phyloP scores from a whole-genome alignment of 2,888 invertebrate genomes.

The Nebria brevicollis region DNA sequence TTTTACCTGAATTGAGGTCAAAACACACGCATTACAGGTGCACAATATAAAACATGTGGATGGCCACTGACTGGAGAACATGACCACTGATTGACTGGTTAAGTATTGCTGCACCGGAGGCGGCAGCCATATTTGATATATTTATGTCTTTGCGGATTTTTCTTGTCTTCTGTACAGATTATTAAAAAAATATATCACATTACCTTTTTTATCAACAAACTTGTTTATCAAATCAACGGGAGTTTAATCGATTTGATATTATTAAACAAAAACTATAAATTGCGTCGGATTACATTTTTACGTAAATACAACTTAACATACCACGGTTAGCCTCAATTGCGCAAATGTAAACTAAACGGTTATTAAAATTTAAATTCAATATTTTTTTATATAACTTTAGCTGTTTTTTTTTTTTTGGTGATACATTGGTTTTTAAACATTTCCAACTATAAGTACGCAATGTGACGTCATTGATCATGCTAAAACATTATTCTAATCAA shows the following conservation, averaged over 20 bases:
- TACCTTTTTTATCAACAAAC: background rate
- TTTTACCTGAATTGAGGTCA: conserved; percentile 1
- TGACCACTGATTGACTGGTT: background rate
- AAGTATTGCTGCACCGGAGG: background rate
- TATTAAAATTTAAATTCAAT: too few relatives aligned
- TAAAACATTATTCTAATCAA: too few relatives aligned
- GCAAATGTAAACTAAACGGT: too few relatives aligned
- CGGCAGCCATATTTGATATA: conserved; percentile 1
- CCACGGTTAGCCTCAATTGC: too few relatives aligned
- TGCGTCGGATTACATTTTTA: background rate
- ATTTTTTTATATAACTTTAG: too few relatives aligned
- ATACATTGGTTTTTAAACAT: too few relatives aligned
- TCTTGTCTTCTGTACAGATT: background rate
- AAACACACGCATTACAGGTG: conserved; percentile 1
- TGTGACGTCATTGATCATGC: too few relatives aligned
- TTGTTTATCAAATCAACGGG: background rate
- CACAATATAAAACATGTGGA: background rate
- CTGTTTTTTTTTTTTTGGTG: too few relatives aligned
- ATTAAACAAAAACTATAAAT: background rate
- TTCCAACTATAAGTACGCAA: too few relatives aligned
- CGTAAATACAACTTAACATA: too few relatives aligned
- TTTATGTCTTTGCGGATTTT: conserved; percentile 1
- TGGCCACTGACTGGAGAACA: background rate
- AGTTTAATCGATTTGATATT: background rate
- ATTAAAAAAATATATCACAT: background rate